Percentiles rank a stretch among this genome's conserved stretches.
Conservation (phyloP, 2,797 vertebrate genomes). For the Diplodus puntazzo region DNA sequence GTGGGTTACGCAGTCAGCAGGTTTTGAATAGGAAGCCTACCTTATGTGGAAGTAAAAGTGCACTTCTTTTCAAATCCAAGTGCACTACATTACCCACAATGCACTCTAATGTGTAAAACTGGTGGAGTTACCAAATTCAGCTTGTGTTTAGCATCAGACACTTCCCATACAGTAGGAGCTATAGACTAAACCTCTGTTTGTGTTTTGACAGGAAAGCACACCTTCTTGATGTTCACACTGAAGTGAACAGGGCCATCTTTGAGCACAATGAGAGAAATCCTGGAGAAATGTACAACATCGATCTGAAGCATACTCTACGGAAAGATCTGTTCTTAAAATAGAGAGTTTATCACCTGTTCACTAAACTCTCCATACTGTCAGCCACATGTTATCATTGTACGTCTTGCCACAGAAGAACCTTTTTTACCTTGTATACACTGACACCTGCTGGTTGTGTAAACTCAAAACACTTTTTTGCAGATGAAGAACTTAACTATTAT, state of each 20-base stretch:
- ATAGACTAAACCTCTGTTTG: constrained; percentile 40
- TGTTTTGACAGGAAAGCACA: constrained; percentile 84
- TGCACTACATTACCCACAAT: no score
- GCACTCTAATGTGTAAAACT: no score
- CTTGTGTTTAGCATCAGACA: not conserved
- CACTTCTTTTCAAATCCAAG: no score
- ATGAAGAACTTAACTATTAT: not conserved
- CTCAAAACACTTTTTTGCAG: not conserved
- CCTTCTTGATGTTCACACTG: constrained; percentile 87
- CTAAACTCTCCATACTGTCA: not conserved
- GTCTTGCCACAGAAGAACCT: constrained; percentile 13
- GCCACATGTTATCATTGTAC: no score
- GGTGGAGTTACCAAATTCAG: not conserved
- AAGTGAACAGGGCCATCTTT: constrained; percentile 86
- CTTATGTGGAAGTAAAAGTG: no score
- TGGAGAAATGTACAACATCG: constrained; percentile 79
- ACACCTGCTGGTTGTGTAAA: constrained; percentile 57
- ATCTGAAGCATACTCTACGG: constrained; percentile 89
- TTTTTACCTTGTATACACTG: constrained; percentile 29
- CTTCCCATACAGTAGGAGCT: not conserved
- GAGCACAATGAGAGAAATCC: constrained; percentile 83
- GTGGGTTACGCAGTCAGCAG: no score
- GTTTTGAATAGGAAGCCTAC: no score
- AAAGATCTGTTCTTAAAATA: constrained; percentile 86
- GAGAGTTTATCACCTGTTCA: not conserved